Evolutionary conservation across 1,140 invertebrate species (phyloP).

Genomic region (Cherax quadricarinatus): DNA sequence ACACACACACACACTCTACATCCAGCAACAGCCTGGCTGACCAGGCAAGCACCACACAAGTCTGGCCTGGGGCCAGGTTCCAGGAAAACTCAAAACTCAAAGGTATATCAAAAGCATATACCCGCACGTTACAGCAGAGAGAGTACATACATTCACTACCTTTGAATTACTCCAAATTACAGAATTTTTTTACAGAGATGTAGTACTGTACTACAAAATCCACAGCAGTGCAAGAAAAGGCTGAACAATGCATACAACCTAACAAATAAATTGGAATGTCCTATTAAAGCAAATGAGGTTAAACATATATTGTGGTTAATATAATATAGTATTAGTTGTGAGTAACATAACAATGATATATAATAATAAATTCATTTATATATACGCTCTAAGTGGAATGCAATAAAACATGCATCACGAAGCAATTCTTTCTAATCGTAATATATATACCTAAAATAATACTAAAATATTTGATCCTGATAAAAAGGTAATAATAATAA

Average conservation of each 20-base stretch:
- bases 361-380: constrained; percentile 67
- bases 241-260: constrained; percentile 57
- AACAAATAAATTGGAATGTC: constrained; percentile 68
- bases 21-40: too few species aligned
- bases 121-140: too few species aligned
- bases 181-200: neutral
- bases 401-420: constrained; percentile 60
- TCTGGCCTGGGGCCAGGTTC: too few species aligned
- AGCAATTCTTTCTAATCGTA: constrained; percentile 40
- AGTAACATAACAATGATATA: constrained; percentile 65
- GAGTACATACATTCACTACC: too few species aligned
- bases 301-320: constrained; percentile 50
- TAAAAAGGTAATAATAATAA: constrained; percentile 35
- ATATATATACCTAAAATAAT: constrained; percentile 65
- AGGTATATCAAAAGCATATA: too few species aligned
- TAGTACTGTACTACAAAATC: neutral
- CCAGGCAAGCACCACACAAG: too few species aligned
- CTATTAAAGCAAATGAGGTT: constrained; percentile 71
- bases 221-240: neutral
- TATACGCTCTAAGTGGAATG: constrained; percentile 67
- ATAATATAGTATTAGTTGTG: constrained; percentile 67
- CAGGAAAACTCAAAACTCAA: too few species aligned
- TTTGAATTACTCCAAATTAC: neutral
- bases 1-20: too few species aligned
- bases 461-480: constrained; percentile 69